Conservation (phyloP, 2,797 vertebrate genomes). For the Diplodus sargus region DNA sequence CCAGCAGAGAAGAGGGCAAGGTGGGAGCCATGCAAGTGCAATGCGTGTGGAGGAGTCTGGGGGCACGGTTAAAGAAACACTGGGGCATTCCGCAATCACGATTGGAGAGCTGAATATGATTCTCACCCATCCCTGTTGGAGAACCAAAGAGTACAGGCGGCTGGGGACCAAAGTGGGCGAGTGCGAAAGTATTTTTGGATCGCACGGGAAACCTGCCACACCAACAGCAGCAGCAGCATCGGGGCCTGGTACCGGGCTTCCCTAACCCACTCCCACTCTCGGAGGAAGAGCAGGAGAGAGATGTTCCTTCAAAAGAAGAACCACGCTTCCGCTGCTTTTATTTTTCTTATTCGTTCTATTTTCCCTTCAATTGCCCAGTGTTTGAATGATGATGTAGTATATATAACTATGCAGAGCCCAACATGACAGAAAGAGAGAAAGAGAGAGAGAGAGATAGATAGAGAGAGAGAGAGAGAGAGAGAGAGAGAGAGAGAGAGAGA, state of each 20-base stretch:
- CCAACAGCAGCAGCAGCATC: slow-evolving; percentile 78
- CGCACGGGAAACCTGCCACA: slow-evolving; percentile 87
- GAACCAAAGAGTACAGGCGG: slow-evolving; percentile 82
- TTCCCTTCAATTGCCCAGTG: slow-evolving; percentile 72
- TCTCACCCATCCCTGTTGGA: slow-evolving; percentile 82
- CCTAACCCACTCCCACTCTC: slow-evolving; percentile 89
- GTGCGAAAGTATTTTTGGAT: slow-evolving; percentile 88
- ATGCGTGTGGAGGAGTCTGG: slow-evolving; percentile 79
- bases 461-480: slow-evolving; percentile 63
- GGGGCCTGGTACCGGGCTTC: slow-evolving; percentile 88
- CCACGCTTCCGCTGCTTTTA: slow-evolving; percentile 81
- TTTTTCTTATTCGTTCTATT: slow-evolving; percentile 74
- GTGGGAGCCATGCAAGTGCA: slow-evolving; percentile 68
- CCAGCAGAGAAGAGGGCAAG: slow-evolving; percentile 75
- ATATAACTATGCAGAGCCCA: slow-evolving; percentile 80
- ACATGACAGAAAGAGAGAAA: slow-evolving; percentile 70
- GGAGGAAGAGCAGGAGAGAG: slow-evolving; percentile 79
- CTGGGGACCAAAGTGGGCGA: slow-evolving; percentile 88
- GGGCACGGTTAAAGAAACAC: slow-evolving; percentile 79
- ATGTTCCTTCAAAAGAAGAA: slow-evolving; percentile 82
- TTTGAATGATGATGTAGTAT: slow-evolving; percentile 78
- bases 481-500: slow-evolving; percentile 57
- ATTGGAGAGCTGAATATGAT: slow-evolving; percentile 78
- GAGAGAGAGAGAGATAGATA: slow-evolving; percentile 64
- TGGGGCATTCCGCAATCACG: slow-evolving; percentile 83